Evolutionary conservation across 2,113 vertebrate genomes (phyloP), one percentile per base, ranked within the genome.

Genomic region (Dasyornis broadbenti): DNA sequence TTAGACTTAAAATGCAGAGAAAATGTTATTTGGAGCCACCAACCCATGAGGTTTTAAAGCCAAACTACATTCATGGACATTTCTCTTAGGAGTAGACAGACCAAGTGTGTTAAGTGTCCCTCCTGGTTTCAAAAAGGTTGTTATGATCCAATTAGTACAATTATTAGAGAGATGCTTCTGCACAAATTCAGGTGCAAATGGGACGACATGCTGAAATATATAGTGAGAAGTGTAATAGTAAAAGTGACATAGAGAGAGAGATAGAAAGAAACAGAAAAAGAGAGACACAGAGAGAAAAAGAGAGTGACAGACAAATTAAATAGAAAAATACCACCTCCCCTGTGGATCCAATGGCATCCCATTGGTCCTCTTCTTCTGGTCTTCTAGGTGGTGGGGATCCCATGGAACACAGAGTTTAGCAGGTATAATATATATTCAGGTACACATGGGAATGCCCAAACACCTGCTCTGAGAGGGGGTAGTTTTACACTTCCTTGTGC

Each of bases 41-140:
- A 76, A 63, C 4, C 15, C 6, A 9, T 24, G 13, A 44, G 5
- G 7, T 65, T 91, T 73, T 22, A 54, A 90, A 84, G 27, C 10
- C 10, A 78, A 64, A 24, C 7, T 65, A 3, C 14, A 11, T 45
- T 78, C 6, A 12, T 0, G 0, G 35, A 76, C 6, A 1, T 57
- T 82, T 40, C 10, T 89, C 24, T 35, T 39, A 24, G 7, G 5
- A 40, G 2, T 13, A 84, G 13, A 52, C 6, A 60, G 42, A 22
- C n/a, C 31, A 24, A 21, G 8, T 17, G 8, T n/a, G 2, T 60
- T 59, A 59, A 54, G 8, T 27, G 24, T 54, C 28, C 56, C 1
- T 64, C 5, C 6, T 57, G 15, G 40, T 50, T 85, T 54, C 24
- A 53, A 26, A 59, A 65, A 18, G 0, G 2, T 10, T 24, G 28